phyloP scores from a whole-genome alignment of 2,113 vertebrate genomes.

The Heterocephalus glaber region DNA sequence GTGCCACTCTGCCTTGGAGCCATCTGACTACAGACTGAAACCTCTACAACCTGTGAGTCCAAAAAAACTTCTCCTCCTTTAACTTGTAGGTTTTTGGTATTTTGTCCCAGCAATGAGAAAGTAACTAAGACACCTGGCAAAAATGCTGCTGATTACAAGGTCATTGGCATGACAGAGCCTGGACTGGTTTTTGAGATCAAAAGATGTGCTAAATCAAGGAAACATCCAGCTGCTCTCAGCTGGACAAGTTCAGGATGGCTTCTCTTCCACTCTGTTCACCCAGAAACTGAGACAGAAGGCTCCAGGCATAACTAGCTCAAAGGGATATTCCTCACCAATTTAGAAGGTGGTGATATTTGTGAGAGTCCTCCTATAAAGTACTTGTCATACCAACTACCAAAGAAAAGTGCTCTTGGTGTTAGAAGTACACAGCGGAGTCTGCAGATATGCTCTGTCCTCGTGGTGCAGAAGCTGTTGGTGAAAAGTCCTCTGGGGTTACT shows the following conservation, averaged over 20 bases:
- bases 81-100: neutral
- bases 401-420: conserved; percentile 91
- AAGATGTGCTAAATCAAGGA: neutral
- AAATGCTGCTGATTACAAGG: neutral
- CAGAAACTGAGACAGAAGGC: neutral
- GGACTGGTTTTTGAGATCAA: neutral
- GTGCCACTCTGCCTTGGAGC: neutral
- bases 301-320: neutral
- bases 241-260: neutral
- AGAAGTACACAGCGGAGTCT: conserved; percentile 87
- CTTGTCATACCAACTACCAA: conserved; percentile 87
- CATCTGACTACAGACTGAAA: neutral
- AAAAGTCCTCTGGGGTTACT: conserved; percentile 39
- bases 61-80: neutral
- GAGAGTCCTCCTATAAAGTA: conserved; percentile 92
- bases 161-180: too few species aligned
- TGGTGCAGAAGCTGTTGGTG: conserved; percentile 86
- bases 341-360: conserved; percentile 90
- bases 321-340: neutral
- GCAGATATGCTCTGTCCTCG: conserved; percentile 89
- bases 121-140: neutral
- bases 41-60: neutral
- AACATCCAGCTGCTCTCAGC: neutral
- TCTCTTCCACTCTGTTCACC: neutral
- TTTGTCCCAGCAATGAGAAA: neutral